Evolutionary conservation across 2,888 invertebrate species (phyloP).

Genomic region (Ophioninae sp.): DNA sequence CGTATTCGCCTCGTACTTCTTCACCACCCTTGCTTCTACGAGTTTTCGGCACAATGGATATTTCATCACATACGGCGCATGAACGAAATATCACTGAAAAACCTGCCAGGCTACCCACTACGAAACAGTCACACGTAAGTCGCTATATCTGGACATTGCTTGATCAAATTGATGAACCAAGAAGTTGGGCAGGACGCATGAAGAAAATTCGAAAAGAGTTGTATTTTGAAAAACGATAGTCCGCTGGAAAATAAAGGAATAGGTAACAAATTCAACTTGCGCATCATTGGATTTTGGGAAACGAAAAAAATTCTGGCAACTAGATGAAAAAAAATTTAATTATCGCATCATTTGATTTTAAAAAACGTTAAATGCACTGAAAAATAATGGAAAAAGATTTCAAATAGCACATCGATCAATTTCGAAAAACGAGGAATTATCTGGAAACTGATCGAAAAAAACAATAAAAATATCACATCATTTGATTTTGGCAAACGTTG

Average conservation of each 20-base stretch:
- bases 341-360: no score
- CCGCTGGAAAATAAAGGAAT: not conserved
- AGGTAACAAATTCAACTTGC: no score
- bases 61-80: constrained; percentile 19
- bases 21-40: constrained; percentile 77
- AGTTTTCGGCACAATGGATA: constrained; percentile 68
- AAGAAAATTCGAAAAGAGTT: not conserved
- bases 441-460: no score
- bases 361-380: no score
- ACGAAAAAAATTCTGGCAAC: no score
- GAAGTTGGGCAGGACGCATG: constrained; percentile 7
- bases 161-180: constrained; percentile 42
- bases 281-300: no score
- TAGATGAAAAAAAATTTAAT: no score
- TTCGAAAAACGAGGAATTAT: no score
- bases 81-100: constrained; percentile 19
- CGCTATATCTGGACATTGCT: not conserved
- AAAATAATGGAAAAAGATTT: no score
- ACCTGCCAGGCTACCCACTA: constrained; percentile 36
- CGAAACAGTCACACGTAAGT: constrained; percentile 21
- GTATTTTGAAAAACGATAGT: not conserved
- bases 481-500: no score
- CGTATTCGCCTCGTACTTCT: constrained; percentile 76
- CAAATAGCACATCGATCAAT: no score
- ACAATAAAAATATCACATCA: no score